Evolutionary conservation across 2,113 vertebrate genomes (phyloP), one percentile per base, ranked within the genome.

Genomic region (Saimiri boliviensis): DNA sequence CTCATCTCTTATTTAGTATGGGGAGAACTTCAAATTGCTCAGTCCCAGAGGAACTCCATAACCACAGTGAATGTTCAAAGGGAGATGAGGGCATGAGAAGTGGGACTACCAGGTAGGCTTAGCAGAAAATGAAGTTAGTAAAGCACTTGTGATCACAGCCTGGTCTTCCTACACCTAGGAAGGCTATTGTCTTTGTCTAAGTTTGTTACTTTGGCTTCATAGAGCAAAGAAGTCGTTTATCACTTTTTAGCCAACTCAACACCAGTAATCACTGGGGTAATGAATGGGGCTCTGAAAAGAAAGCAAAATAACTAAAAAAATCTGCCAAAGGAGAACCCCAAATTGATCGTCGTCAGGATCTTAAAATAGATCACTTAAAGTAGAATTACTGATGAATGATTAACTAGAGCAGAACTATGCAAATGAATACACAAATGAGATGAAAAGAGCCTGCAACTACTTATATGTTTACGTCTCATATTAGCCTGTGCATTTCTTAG

Each of bases 351-450:
- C 14, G 60, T 80, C 32, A 66, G 42, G 35, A 35, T 58, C 74
- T 91, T 47, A 40, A 74, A 94, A 52, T n/a, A 49, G 35, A 71
- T 32, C 37, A 90, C 47, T 89, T 74, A 81, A 76, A 94, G 56
- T 14, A 91, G 82, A 96, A 74, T 82, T 89, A 66, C 74, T 89
- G 86, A 85, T 73, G 32, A 52, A 91, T 4, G 49, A 66, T 63
- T 92, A 94, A 89, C 6, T 21, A 58, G 17, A 89, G 80, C 70
- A 84, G 20, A 96, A 49, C 42, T 82, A 45, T 81, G 71, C 27
- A 93, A 93, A 94, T 89, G 32, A 91, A 89, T 84, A 83, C 68
- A 52, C 79, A 94, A 94, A 86, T 80, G 13, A 90, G 66, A 93
- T 86, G 25, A 91, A 77, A 86, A 90, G n/a, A 94, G 63, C 96